These are phyloP conservation scores for Dusona sp. DNA, from an alignment of 2,888 invertebrate genomes.

Conservation along the genomic window DNA sequence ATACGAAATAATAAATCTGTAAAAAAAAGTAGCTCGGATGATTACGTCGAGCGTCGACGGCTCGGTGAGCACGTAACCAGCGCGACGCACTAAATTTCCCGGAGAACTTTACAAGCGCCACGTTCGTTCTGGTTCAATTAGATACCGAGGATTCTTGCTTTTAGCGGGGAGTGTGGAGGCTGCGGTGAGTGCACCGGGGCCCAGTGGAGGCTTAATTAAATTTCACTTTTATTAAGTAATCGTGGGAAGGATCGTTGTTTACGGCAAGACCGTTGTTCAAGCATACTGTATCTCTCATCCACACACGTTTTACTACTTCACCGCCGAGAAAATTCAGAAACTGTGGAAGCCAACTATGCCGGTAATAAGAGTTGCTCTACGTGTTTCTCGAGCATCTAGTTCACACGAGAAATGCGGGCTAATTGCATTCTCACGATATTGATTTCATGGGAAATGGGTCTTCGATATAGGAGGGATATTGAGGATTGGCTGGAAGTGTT, in stretches of 20 bases:
- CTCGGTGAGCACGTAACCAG: conserved; percentile 44
- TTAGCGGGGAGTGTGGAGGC: conserved; percentile 15
- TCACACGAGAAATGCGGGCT: conserved; percentile 27
- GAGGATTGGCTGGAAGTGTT: conserved; percentile 5
- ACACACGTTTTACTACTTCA: neutral
- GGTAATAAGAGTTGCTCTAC: neutral
- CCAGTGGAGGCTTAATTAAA: conserved; percentile 64
- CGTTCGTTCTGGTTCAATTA: conserved; percentile 67
- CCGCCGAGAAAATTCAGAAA: conserved; percentile 12
- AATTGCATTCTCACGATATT: conserved; percentile 25
- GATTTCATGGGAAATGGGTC: conserved; percentile 16
- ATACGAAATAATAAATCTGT: conserved; percentile 42
- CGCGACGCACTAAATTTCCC: conserved; percentile 52
- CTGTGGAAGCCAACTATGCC: neutral
- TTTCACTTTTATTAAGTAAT: conserved; percentile 68
- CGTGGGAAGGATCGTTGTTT: conserved; percentile 57
- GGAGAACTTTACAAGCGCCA: conserved; percentile 65
- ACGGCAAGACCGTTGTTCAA: conserved; percentile 31
- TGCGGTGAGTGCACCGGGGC: conserved; percentile 22
- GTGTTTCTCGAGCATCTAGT: conserved; percentile 20
- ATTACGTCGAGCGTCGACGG: conserved; percentile 28
- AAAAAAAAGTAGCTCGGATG: conserved; percentile 9
- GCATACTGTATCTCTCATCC: neutral
- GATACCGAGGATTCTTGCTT: conserved; percentile 57
- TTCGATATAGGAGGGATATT: neutral